A percentile compares a stretch with the other conserved stretches of the same genome.
These are phyloP conservation scores for Anguilla marmorata DNA, from an alignment of 2,797 vertebrate species.

Conservation along the genomic window DNA sequence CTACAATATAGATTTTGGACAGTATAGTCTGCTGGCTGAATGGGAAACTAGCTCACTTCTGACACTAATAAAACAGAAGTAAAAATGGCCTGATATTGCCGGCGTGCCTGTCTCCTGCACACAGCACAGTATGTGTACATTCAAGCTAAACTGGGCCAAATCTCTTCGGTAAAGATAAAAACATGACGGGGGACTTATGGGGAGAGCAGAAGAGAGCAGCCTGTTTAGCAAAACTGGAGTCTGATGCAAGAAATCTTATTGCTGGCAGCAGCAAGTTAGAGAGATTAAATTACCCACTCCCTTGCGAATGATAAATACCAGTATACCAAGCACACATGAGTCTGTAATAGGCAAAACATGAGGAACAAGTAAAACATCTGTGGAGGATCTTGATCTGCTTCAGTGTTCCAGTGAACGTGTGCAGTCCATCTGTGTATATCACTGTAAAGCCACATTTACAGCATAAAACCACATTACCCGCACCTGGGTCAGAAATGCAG, in stretches of 20 bases:
- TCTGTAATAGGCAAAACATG: neutral
- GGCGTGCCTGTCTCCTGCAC: neutral
- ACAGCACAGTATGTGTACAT: constrained; percentile 30
- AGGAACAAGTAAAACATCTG: constrained; percentile 12
- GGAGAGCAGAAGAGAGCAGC: constrained; percentile 27
- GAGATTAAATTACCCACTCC: constrained; percentile 19
- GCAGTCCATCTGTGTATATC: neutral
- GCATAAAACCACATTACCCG: no score
- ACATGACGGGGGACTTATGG: constrained; percentile 18
- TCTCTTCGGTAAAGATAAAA: constrained; percentile 35
- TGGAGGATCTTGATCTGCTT: neutral
- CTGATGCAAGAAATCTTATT: neutral
- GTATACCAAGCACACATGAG: neutral
- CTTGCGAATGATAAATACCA: constrained; percentile 27
- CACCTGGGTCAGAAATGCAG: no score
- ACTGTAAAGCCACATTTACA: no score
- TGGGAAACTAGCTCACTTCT: constrained; percentile 17
- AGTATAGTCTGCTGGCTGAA: constrained; percentile 26
- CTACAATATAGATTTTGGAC: neutral
- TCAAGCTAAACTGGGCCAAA: constrained; percentile 27
- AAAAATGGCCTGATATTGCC: constrained; percentile 40
- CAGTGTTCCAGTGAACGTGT: neutral
- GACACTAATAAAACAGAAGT: constrained; percentile 36
- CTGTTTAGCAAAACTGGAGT: constrained; percentile 24
- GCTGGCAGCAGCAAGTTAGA: constrained; percentile 3